Base-by-base conservation (phyloP, 2,888 invertebrate species). In the Notocelia uddmanniana region DNA sequence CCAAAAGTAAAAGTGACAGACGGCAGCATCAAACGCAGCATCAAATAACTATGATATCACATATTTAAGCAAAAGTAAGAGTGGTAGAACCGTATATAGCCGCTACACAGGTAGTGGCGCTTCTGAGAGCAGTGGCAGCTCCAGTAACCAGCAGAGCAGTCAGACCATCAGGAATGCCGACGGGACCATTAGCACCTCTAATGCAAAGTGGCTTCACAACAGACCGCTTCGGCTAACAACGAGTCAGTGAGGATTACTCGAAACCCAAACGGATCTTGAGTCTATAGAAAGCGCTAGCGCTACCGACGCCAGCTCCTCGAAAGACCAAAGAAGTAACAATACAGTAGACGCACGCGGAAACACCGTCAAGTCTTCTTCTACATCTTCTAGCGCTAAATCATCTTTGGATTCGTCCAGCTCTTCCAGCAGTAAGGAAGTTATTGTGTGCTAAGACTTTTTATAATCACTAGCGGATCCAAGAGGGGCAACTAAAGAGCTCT, bases 401-500 rank as follows among this genome's bases (percentile, higher is more conserved):
- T 48, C 60, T 48, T 45, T 48, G 26, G 26, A 45, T 0, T 48
- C 60, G 18, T 62, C 60, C 1, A 48, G 60, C 26, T 62, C 60
- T 26, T 62, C 60, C 3, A 45, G 45, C 3, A 6, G n/a, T 9
- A 48, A 18, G 6, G 48, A 62, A 48, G 18, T 26, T 5, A 48
- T 62, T 18, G 15, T 48, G 2, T 48, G 26, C 48, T 60, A 60
- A 13, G n/a, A n/a, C n/a, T n/a, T n/a, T n/a, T n/a, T n/a, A n/a
- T n/a, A n/a, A n/a, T n/a, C n/a, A n/a, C n/a, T n/a, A n/a, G n/a
- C n/a, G n/a, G n/a, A n/a, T n/a, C n/a, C n/a, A n/a, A n/a, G n/a
- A n/a, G n/a, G n/a, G n/a, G n/a, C n/a, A n/a, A n/a, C n/a, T n/a
- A n/a, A n/a, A n/a, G n/a, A n/a, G n/a, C n/a, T n/a, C n/a, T n/a